phyloP scores from a whole-genome alignment of 2,888 invertebrate species.

The Druceiella hillmani region DNA sequence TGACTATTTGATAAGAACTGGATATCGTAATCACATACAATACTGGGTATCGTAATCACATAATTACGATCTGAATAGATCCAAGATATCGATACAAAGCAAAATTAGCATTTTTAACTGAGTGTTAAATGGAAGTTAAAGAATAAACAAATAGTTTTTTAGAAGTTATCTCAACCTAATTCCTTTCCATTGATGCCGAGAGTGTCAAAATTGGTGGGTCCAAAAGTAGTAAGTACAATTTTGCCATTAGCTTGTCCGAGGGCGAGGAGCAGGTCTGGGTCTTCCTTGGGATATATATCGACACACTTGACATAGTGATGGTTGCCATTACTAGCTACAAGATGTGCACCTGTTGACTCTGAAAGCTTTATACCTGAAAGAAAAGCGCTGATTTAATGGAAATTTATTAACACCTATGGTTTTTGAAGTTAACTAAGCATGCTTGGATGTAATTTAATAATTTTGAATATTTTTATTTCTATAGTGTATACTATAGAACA shows the following conservation, averaged over 20 bases:
- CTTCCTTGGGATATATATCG: constrained; percentile 72
- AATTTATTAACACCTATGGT: no score
- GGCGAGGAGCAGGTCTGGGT: constrained; percentile 74
- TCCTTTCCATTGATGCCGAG: constrained; percentile 68
- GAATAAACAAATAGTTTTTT: not conserved
- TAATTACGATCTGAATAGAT: not conserved
- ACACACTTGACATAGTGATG: constrained; percentile 81
- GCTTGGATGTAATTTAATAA: no score
- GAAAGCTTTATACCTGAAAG: constrained; percentile 62
- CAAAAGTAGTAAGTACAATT: constrained; percentile 74
- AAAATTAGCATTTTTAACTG: not conserved
- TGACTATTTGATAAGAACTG: no score
- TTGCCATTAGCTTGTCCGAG: constrained; percentile 88
- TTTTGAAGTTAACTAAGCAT: no score
- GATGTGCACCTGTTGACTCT: constrained; percentile 60
- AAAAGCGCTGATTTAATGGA: no score
- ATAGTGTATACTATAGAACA: no score
- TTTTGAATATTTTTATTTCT: no score
- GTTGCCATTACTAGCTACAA: constrained; percentile 66
- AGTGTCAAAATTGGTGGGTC: constrained; percentile 61
- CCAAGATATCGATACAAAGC: no score
- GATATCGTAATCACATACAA: not conserved
- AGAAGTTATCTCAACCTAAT: constrained; percentile 58
- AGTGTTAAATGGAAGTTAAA: constrained; percentile 4
- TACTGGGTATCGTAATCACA: not conserved